Evolutionary conservation across 2,888 invertebrate species (phyloP).

Genomic region (Eueremaeus valkanovi): DNA sequence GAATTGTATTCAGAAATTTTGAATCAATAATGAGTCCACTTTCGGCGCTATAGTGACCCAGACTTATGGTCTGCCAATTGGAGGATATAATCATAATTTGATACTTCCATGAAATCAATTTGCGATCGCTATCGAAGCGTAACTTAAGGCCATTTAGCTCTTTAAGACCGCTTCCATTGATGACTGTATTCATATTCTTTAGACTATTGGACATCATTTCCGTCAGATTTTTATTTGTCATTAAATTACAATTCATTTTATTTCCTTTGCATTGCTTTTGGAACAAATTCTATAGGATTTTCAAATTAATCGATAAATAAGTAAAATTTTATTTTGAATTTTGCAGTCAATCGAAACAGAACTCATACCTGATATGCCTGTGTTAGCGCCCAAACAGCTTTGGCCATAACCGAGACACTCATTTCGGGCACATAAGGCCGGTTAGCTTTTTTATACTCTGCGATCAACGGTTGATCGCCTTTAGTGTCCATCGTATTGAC

Average conservation of each 20-base stretch:
- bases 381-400: slow-evolving; percentile 45
- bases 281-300: not conserved
- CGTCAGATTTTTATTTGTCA: slow-evolving; percentile 19
- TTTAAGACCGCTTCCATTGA: slow-evolving; percentile 32
- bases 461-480: slow-evolving; percentile 30
- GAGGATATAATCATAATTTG: slow-evolving; percentile 41
- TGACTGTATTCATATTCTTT: slow-evolving; percentile 10
- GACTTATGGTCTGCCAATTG: slow-evolving; percentile 43
- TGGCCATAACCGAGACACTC: slow-evolving; percentile 43
- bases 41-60: slow-evolving; percentile 45
- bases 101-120: slow-evolving; percentile 41
- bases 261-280: slow-evolving; percentile 25
- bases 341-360: not conserved
- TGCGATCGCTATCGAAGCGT: slow-evolving; percentile 40
- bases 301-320: not conserved
- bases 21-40: slow-evolving; percentile 42
- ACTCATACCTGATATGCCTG: slow-evolving; percentile 39
- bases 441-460: slow-evolving; percentile 20
- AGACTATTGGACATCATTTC: not conserved
- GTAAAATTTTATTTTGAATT: not conserved
- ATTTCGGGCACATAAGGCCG: not conserved
- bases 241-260: slow-evolving; percentile 12
- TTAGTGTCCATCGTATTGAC: slow-evolving; percentile 20
- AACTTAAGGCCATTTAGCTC: slow-evolving; percentile 41
- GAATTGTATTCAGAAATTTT: not conserved